These are phyloP conservation scores for Agrotis puta DNA, from an alignment of 2,888 invertebrate genomes.

Conservation along the genomic window DNA sequence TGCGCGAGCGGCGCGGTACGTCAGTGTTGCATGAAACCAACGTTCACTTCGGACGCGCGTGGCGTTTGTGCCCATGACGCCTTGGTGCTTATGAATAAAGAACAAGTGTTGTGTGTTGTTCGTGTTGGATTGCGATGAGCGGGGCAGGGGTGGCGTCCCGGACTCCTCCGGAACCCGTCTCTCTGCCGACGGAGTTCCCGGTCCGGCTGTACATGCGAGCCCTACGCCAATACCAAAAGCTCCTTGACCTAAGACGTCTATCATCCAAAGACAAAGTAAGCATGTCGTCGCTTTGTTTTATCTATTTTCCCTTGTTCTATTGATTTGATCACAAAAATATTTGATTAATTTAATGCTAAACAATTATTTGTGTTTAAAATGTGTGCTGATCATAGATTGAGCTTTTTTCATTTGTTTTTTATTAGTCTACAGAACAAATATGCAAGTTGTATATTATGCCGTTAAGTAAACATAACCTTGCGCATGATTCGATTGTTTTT, in stretches of 20 bases:
- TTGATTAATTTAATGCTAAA: slow-evolving; percentile 21
- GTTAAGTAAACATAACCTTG: slow-evolving; percentile 53
- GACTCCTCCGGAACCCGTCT: slow-evolving; percentile 73
- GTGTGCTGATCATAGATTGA: neutral
- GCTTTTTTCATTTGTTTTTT: neutral
- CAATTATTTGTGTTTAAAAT: slow-evolving; percentile 4
- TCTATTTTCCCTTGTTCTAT: slow-evolving; percentile 9
- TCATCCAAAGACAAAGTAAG: slow-evolving; percentile 90
- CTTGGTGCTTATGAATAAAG: slow-evolving; percentile 80
- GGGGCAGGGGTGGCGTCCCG: slow-evolving; percentile 85
- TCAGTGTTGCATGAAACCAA: slow-evolving; percentile 87
- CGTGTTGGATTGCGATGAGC: slow-evolving; percentile 79
- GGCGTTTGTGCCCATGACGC: slow-evolving; percentile 78
- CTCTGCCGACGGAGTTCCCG: slow-evolving; percentile 81
- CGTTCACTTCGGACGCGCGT: slow-evolving; percentile 90
- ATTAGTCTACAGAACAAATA: slow-evolving; percentile 4
- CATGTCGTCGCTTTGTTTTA: slow-evolving; percentile 56
- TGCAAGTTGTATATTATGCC: slow-evolving; percentile 27
- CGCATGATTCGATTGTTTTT: slow-evolving; percentile 39
- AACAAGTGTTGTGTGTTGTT: slow-evolving; percentile 74
- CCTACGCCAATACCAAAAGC: slow-evolving; percentile 92
- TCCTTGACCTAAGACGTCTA: slow-evolving; percentile 90
- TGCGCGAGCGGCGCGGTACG: slow-evolving; percentile 83
- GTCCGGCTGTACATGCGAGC: slow-evolving; percentile 91
- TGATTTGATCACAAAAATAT: slow-evolving; percentile 1